phyloP scores from a whole-genome alignment of 2,113 vertebrate genomes.

The Emydocephalus ijimae region DNA sequence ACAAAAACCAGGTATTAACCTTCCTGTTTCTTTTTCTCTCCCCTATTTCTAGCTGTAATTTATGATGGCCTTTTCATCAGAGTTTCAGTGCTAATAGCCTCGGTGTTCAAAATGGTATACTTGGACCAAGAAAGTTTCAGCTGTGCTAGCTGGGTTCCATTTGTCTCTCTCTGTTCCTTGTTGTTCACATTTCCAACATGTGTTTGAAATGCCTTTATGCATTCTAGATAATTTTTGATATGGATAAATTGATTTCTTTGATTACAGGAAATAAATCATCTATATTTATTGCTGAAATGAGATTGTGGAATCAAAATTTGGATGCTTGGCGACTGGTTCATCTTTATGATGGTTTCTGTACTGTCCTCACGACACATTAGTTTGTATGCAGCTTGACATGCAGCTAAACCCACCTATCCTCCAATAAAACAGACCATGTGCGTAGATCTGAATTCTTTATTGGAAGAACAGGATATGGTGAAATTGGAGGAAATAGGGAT shows the following conservation, averaged over 20 bases:
- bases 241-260: not conserved
- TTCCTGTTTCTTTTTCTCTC: not conserved
- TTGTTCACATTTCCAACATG: not conserved
- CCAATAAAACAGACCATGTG: too few relatives aligned
- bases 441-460: too few relatives aligned
- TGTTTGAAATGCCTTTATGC: not conserved
- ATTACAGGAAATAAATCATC: not conserved
- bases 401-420: too few relatives aligned
- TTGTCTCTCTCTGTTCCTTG: not conserved
- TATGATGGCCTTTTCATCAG: not conserved
- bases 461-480: too few relatives aligned
- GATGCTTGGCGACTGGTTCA: too few relatives aligned
- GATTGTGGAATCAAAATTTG: too few relatives aligned
- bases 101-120: not conserved
- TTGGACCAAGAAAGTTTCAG: not conserved
- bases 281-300: not conserved
- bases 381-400: too few relatives aligned
- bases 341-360: too few relatives aligned
- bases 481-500: too few relatives aligned
- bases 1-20: not conserved
- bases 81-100: not conserved
- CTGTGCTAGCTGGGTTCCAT: not conserved
- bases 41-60: not conserved
- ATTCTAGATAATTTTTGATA: not conserved
- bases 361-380: too few relatives aligned